Evolutionary conservation across 2,113 vertebrate species (phyloP).

Genomic region (Haemorhous mexicanus): DNA sequence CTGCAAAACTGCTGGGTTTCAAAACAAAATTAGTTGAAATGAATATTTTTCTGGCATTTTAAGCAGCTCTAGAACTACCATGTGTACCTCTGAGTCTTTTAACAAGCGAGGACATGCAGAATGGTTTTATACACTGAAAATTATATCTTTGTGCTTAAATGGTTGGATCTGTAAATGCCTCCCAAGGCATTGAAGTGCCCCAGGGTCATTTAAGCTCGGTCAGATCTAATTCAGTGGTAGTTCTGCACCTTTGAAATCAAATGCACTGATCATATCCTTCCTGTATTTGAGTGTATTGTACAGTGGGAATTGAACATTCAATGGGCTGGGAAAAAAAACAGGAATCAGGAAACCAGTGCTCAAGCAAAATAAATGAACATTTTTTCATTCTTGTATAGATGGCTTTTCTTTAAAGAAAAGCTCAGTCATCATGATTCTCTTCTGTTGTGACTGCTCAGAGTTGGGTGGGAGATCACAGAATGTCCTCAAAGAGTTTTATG

Average conservation of each 20-base stretch:
- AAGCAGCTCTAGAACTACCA: not conserved
- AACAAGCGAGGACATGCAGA: not conserved
- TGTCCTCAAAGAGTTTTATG: not conserved
- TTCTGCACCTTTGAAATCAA: slow-evolving; percentile 41
- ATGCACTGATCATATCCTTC: slow-evolving; percentile 48
- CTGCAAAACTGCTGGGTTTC: not conserved
- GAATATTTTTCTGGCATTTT: not conserved
- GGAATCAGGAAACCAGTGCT: slow-evolving; percentile 44
- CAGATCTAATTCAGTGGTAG: slow-evolving; percentile 10
- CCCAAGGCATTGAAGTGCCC: not conserved
- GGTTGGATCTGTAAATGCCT: not conserved
- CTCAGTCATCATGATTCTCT: not conserved
- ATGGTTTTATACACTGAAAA: not conserved
- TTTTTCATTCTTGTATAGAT: not conserved
- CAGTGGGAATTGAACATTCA: slow-evolving; percentile 20
- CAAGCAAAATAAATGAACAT: slow-evolving; percentile 8
- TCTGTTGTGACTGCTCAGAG: not conserved
- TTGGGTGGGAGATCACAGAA: not conserved
- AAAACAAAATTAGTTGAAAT: not conserved
- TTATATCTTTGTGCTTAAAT: not conserved
- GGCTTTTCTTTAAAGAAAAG: slow-evolving; percentile 29
- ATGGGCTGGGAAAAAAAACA: slow-evolving; percentile 29
- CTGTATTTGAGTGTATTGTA: slow-evolving; percentile 35
- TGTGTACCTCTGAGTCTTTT: not conserved
- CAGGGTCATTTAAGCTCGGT: not conserved